Evolutionary conservation across 2,113 vertebrate species (phyloP).

Genomic region (Arenaria interpres): DNA sequence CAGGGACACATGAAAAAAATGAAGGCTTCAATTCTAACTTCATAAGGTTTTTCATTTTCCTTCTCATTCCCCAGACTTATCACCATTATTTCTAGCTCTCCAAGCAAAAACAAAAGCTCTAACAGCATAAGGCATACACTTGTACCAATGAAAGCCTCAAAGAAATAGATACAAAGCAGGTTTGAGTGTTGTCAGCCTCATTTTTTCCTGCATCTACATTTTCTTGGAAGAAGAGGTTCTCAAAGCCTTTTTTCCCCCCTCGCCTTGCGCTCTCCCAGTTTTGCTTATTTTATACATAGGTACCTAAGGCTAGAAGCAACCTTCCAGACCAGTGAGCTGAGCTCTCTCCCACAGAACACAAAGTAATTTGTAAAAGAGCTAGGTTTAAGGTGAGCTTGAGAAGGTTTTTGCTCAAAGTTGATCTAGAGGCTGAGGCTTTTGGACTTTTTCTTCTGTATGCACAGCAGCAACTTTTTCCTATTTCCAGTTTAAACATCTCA

Average conservation of each 20-base stretch:
- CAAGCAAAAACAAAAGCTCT: background rate
- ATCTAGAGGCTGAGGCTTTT: background rate
- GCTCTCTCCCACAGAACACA: background rate
- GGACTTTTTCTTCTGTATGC: background rate
- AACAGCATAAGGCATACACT: background rate
- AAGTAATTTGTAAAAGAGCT: background rate
- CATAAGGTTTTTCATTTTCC: background rate
- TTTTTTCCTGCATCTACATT: background rate
- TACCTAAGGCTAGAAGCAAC: background rate
- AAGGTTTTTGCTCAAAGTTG: background rate
- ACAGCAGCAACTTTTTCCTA: background rate
- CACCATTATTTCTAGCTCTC: background rate
- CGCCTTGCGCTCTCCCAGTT: background rate
- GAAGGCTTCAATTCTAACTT: background rate
- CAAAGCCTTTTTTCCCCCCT: fast-evolving
- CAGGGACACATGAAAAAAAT: background rate
- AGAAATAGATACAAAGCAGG: background rate
- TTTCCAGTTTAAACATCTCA: background rate
- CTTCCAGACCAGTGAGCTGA: background rate
- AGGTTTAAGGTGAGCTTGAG: background rate
- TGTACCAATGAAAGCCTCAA: background rate
- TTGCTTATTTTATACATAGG: background rate
- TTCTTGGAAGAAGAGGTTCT: background rate
- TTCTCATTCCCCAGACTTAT: background rate
- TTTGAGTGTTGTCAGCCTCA: background rate